These are phyloP conservation scores for Pseudomugil tenellus DNA, from an alignment of 2,797 vertebrate species.

Conservation along the genomic window DNA sequence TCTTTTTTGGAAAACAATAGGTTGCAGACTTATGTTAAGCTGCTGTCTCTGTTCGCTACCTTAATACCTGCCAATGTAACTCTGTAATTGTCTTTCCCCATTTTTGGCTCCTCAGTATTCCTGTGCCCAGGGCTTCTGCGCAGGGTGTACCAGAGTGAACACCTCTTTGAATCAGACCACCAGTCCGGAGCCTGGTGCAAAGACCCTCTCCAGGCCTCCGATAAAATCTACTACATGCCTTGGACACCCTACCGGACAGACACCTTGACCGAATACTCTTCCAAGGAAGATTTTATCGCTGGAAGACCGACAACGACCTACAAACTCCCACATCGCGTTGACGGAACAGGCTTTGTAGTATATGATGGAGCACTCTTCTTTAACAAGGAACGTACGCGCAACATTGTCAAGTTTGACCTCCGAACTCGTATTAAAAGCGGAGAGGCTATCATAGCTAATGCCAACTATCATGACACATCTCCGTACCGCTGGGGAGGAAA, in stretches of 20 bases:
- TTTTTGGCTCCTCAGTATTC: slow-evolving; percentile 93
- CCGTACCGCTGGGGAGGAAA: slow-evolving; percentile 99
- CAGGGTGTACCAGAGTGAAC: slow-evolving; percentile 98
- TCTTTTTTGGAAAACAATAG: slow-evolving; percentile 1
- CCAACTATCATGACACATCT: slow-evolving; percentile 98
- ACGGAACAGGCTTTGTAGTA: slow-evolving; percentile 97
- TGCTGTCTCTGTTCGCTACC: not conserved
- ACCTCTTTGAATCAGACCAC: slow-evolving; percentile 98
- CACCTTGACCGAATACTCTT: slow-evolving; percentile 95
- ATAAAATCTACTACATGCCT: slow-evolving; percentile 99
- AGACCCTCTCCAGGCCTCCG: slow-evolving; percentile 96
- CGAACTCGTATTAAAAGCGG: slow-evolving; percentile 97
- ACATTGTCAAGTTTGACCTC: slow-evolving; percentile 98
- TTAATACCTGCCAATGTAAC: slow-evolving; percentile 81
- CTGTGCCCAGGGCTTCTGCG: slow-evolving; percentile 97
- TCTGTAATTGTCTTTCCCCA: slow-evolving; percentile 78
- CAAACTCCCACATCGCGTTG: slow-evolving; percentile 96
- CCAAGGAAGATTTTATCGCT: slow-evolving; percentile 97
- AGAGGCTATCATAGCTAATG: slow-evolving; percentile 96
- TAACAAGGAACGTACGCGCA: slow-evolving; percentile 98
- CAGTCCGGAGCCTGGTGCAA: slow-evolving; percentile 99
- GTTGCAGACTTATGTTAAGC: slow-evolving; percentile 8
- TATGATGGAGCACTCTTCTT: slow-evolving; percentile 98
- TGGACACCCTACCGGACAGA: slow-evolving; percentile 98
- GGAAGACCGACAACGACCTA: slow-evolving; percentile 97